Evolutionary conservation across 2,888 invertebrate genomes (phyloP), one percentile per base, ranked within the genome.

Genomic region (Micoletzkya japonica): DNA sequence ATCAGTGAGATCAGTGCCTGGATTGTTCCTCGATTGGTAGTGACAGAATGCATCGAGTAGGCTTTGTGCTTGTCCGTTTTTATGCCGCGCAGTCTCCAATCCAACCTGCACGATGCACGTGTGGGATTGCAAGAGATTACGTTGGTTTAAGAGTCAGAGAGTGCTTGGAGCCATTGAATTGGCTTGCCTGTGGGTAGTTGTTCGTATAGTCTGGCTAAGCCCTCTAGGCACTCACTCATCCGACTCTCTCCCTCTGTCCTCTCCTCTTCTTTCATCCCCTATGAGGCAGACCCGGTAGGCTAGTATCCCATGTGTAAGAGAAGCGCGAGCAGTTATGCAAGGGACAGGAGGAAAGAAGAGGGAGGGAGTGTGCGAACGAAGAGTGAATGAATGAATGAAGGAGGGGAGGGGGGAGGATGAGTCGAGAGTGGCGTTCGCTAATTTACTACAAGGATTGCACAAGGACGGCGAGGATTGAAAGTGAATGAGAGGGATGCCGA

Each of bases 41-140:
- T 82, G 76, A 61, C 85, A 85, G 71, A 85, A 85, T 2, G 81
- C 77, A 66, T 85, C 84, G 3, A 83, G 76, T 7, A 85, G 74
- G 32, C 78, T 78, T 72, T 85, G 85, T 4, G 85, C 85, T 68
- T 85, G 84, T n/a, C 85, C 85, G 61, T 82, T 83, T 64, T 80
- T 80, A 69, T 85, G 85, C 4, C 77, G 68, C 49, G 72, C 71
- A 1, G 84, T 80, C 56, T 78, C 79, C 64, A 85, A 68, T 6
- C 76, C 75, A 26, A 74, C 73, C 84, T 84, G 70, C 39, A 77
- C 67, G 14, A 39, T 14, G 44, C n/a, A 59, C 44, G 59, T 39
- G 39, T 17, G 37, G 30, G 59, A 2, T n/a, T 3, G 50, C 2
- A 4, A 26, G 37, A 59, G 44, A 59, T 30, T 39, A 3, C 37